A percentile compares a stretch with the other conserved stretches of the same genome.
Evolutionary conservation across 1,140 invertebrate species (phyloP).

Genomic region (Gonatopus flavifemur): DNA sequence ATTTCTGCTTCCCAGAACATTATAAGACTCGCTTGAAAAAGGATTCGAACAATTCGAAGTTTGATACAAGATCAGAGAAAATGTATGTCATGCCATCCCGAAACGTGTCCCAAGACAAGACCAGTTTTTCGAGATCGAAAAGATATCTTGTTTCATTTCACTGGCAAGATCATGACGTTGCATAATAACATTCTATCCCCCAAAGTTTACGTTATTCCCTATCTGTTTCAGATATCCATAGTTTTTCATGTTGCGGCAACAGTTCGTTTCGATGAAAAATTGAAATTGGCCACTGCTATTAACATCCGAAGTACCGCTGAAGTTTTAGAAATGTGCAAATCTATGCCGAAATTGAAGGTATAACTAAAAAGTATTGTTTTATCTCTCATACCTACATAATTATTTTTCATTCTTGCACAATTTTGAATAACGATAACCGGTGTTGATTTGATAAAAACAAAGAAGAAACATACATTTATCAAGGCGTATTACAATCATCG

Average conservation of each 20-base stretch:
- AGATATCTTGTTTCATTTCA: too few species aligned
- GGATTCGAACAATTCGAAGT: neutral
- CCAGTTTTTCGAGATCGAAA: too few species aligned
- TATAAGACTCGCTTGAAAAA: neutral
- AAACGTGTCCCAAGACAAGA: too few species aligned
- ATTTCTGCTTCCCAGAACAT: too few species aligned
- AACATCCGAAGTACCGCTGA: constrained; percentile 65
- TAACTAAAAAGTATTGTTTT: too few species aligned
- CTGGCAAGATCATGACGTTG: too few species aligned
- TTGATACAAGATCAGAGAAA: too few species aligned
- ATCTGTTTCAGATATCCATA: constrained; percentile 50
- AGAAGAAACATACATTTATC: neutral
- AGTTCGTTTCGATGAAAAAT: constrained; percentile 66
- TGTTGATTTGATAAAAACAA: neutral
- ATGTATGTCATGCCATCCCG: too few species aligned
- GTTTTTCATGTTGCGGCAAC: constrained; percentile 70
- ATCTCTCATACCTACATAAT: neutral
- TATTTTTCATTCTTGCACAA: neutral
- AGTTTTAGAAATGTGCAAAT: constrained; percentile 44
- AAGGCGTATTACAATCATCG: neutral
- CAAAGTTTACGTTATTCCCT: neutral
- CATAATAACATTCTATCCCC: too few species aligned
- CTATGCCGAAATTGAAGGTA: constrained; percentile 52
- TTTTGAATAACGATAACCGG: neutral
- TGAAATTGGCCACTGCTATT: constrained; percentile 63